Evolutionary conservation across 2,888 invertebrate species (phyloP), one percentile per base, ranked within the genome.

Genomic region (Nowickia ferox): DNA sequence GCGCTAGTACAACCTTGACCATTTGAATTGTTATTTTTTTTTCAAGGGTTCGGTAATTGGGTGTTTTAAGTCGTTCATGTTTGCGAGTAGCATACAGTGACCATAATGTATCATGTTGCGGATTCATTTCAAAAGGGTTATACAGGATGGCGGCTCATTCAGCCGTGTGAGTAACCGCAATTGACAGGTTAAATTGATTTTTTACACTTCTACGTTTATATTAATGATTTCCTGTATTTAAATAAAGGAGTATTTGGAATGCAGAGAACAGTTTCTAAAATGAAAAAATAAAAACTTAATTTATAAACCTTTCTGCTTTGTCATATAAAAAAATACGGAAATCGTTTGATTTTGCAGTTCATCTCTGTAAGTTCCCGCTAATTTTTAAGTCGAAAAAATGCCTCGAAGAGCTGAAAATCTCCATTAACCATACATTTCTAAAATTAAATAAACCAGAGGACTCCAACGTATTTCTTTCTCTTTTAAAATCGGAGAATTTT

Each of bases 121-220:
- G n/a, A 55, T 71, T 46, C 19, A 63, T 55, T 76, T 59, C 44
- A 42, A 51, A 69, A 84, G 42, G 76, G 46, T 59, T 71, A 42
- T 22, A 15, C 15, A 30, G 3, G 1, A 11, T 48, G 51, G 59
- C 72, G 46, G 59, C 71, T 81, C 19, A 66, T 68, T 66, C 17
- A 63, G n/a, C n/a, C 53, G 42, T 81, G 40, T 61, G 66, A 55
- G 74, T 48, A 55, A 77, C 85, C 85, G 57, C 85, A 78, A 78
- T 85, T 75, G 81, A 82, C 74, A 85, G 78, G 51, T 71, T 82
- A 71, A 86, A 86, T 86, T 86, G 85, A 79, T 69, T 78, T 85
- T 30, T 63, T 69, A 55, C 46, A 55, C 48, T 42, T 15, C 13
- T 11, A 46, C 13, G 38, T 42, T 13, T 11, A 38, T 51, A 15